Conservation (phyloP, 2,113 vertebrate species). For the Bubo bubo region DNA sequence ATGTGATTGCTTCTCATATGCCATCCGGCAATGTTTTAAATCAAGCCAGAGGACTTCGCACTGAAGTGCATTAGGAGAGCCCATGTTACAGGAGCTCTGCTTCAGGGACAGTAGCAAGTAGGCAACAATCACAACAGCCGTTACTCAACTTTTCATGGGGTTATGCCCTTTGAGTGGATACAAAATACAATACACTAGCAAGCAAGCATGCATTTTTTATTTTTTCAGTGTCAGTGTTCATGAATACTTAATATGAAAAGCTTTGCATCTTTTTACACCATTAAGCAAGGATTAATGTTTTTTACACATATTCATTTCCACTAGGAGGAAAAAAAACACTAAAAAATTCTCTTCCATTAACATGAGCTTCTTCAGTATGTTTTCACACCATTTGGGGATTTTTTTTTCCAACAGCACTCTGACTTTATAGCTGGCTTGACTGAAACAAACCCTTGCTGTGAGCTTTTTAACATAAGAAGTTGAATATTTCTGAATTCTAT, state of each 20-base stretch:
- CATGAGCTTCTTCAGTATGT: neutral
- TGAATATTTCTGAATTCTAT: neutral
- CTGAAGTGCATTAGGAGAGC: neutral
- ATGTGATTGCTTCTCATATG: neutral
- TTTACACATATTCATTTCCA: neutral
- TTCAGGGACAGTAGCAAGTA: neutral
- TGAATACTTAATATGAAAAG: neutral
- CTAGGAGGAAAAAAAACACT: neutral
- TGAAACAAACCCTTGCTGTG: neutral
- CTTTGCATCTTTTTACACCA: constrained; percentile 5
- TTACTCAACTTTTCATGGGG: neutral
- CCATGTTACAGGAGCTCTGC: neutral
- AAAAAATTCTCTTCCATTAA: neutral
- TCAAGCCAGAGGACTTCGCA: neutral
- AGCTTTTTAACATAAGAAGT: neutral
- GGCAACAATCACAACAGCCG: fast-evolving
- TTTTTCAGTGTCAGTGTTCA: neutral
- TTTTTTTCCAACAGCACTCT: neutral
- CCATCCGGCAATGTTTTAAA: neutral
- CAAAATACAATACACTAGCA: neutral
- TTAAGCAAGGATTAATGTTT: constrained; percentile 19
- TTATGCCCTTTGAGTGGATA: neutral
- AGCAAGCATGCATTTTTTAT: neutral
- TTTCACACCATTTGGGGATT: neutral
- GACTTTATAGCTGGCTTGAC: neutral